Evolutionary conservation across 2,113 vertebrate species (phyloP), one percentile per base, ranked within the genome.

Genomic region (Leucosticte australis): DNA sequence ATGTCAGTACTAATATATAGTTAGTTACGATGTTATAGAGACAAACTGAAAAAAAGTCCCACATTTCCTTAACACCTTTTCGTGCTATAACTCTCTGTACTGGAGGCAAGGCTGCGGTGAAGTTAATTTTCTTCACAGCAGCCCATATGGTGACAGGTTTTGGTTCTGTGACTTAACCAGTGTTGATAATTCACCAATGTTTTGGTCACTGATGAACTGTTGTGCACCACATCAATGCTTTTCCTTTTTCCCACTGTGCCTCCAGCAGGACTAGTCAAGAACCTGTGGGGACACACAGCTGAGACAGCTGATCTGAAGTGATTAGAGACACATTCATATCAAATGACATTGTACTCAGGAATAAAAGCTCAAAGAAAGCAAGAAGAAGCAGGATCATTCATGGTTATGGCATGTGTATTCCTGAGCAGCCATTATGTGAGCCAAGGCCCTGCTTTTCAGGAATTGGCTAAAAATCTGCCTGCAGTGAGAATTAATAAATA

Each of bases 1-100:
- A 18, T 2, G 6, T 9, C 3, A 4, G 10, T 37, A 82, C 2
- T 5, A 39, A 41, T 1, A 0, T 5, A 13, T 0, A 5, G 13
- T 46, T 53, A 63, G 44, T 28, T 10, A 33, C 20, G 8, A 20
- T 71, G 28, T 17, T 31, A 33, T 7, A 47, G 50, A 33, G 4
- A 57, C 4, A 65, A 88, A 28, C 3, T 20, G 42, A 15, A 12
- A 67, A 31, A 21, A 23, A 37, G 7, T 28, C 28, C 3, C 11
- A 14, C 27, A 56, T n/a, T 24, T 60, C 7, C 20, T 78, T 62
- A 8, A 33, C 9, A 74, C 11, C 4, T 67, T 70, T 52, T 50
- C 16, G 42, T 6, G 14, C 10, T 46, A 21, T 17, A 78, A 33
- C 41, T 56, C 39, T 4, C 15, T n/a, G 6, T 13, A 37, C 5